These are phyloP conservation scores for Drosophila persimilis DNA, from an alignment of 1,140 invertebrate species.

Conservation along the genomic window DNA sequence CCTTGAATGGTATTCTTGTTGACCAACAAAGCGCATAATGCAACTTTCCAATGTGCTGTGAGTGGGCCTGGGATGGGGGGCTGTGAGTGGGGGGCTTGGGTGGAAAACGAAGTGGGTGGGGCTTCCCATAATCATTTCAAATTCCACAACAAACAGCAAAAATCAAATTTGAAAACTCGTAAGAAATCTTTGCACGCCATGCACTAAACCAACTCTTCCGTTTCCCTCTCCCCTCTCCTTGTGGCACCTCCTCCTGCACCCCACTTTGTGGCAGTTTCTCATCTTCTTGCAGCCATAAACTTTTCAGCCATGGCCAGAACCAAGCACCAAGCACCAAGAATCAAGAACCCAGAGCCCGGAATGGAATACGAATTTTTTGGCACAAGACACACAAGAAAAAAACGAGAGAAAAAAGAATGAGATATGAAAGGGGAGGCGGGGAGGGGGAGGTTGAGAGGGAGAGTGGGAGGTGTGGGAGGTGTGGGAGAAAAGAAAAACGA, in stretches of 20 bases:
- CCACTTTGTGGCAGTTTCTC: conserved; percentile 3
- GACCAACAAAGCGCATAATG: conserved; percentile 76
- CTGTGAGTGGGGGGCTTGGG: not conserved
- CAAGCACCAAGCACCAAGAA: conserved; percentile 7
- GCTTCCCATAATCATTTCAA: conserved; percentile 70
- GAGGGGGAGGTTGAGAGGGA: no score
- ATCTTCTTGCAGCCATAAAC: conserved; percentile 51
- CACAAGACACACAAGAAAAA: conserved; percentile 55
- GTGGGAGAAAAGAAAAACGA: conserved; percentile 24
- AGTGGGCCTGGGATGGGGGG: not conserved
- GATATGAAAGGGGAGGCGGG: not conserved
- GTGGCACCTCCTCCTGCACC: not conserved
- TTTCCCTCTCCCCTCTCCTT: not conserved
- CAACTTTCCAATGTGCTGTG: conserved; percentile 42
- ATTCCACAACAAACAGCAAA: conserved; percentile 77
- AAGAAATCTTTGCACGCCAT: conserved; percentile 68
- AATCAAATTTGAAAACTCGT: conserved; percentile 78
- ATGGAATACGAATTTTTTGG: conserved; percentile 74
- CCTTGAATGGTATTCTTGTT: conserved; percentile 51
- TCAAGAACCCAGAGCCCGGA: conserved; percentile 9
- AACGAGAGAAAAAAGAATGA: not conserved
- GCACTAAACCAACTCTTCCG: conserved; percentile 35
- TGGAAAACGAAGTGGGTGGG: not conserved
- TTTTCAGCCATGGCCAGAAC: conserved; percentile 56
- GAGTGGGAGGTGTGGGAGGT: not conserved